Conservation (phyloP, 2,888 invertebrate genomes). For the Tetrapedia diversipes region DNA sequence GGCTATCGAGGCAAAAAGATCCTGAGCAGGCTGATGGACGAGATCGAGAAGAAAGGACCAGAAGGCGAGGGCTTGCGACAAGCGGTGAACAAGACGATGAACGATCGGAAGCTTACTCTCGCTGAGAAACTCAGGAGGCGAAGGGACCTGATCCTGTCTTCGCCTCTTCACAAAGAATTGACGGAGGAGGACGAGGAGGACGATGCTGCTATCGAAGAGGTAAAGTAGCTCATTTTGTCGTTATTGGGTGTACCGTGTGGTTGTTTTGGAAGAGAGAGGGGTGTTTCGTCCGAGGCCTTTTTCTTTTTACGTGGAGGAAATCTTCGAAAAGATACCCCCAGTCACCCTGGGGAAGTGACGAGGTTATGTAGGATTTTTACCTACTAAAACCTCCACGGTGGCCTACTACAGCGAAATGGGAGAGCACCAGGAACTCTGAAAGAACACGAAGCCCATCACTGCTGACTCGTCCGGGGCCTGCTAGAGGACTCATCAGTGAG, state of each 20-base stretch:
- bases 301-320: too few species aligned
- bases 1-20: constrained; percentile 86
- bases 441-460: too few species aligned
- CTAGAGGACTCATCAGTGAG: too few species aligned
- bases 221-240: constrained; percentile 1
- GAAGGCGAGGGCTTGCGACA: constrained; percentile 60
- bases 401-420: too few species aligned
- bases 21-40: constrained; percentile 84
- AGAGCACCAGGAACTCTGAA: too few species aligned
- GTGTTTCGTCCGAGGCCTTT: too few species aligned
- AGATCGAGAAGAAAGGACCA: constrained; percentile 72
- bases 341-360: too few species aligned
- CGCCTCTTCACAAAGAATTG: constrained; percentile 83
- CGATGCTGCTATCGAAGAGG: constrained; percentile 87
- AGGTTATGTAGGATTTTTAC: too few species aligned
- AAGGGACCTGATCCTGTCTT: constrained; percentile 84
- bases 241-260: neutral
- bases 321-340: too few species aligned
- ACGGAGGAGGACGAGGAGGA: constrained; percentile 86
- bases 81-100: constrained; percentile 82
- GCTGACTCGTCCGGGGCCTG: too few species aligned
- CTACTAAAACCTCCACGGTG: too few species aligned
- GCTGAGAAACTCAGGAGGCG: constrained; percentile 80
- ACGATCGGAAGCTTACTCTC: constrained; percentile 81
- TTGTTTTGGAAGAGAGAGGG: too few species aligned